Evolutionary conservation across 2,797 vertebrate genomes (phyloP).

Genomic region (Rhinatrema bivittatum): DNA sequence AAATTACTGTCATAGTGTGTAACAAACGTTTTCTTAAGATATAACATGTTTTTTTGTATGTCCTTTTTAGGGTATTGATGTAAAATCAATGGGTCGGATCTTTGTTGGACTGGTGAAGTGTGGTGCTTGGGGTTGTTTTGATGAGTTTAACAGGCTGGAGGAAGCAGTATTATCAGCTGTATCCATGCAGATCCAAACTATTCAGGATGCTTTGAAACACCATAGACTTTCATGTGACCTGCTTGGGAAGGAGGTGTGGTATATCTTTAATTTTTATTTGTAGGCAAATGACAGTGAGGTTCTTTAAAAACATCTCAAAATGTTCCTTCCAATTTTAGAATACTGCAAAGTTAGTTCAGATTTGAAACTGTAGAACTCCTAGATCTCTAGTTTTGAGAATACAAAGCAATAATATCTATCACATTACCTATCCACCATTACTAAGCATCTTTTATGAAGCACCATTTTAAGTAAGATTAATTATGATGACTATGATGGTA

Average conservation of each 20-base stretch:
- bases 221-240: slow-evolving; percentile 77
- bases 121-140: slow-evolving; percentile 97
- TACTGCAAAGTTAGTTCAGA: neutral
- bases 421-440: no score
- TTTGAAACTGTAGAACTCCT: no score
- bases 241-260: slow-evolving; percentile 80
- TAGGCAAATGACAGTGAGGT: neutral
- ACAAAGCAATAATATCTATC: no score
- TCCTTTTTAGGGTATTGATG: slow-evolving; percentile 91
- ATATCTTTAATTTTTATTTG: neutral
- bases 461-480: no score
- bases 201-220: slow-evolving; percentile 89
- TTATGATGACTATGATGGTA: no score
- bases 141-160: slow-evolving; percentile 94
- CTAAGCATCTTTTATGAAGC: no score
- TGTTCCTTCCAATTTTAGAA: neutral
- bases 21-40: no score
- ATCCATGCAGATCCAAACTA: slow-evolving; percentile 96
- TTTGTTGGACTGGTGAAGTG: slow-evolving; percentile 95
- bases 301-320: neutral
- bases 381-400: no score
- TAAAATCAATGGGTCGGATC: slow-evolving; percentile 96
- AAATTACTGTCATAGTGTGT: no score
- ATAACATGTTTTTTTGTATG: no score
- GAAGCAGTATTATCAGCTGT: slow-evolving; percentile 94